Percentiles rank a stretch among this genome's conserved stretches.
Evolutionary conservation across 2,113 vertebrate genomes (phyloP).

Genomic region (Erpornis zantholeuca): DNA sequence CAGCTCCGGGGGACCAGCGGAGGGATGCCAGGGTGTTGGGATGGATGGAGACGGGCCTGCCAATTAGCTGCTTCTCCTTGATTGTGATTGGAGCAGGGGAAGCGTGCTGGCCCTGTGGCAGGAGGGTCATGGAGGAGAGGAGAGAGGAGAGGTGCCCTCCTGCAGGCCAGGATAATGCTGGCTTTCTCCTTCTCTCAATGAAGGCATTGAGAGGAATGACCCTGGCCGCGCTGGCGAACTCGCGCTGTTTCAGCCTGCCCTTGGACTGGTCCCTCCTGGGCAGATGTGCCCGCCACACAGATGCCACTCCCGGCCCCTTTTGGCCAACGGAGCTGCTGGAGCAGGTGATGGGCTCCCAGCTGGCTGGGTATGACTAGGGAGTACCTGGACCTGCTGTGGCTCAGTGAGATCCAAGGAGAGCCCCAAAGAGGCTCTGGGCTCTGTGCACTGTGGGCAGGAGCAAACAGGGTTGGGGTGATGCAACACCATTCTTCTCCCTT

Average conservation of each 20-base stretch:
- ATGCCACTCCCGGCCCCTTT: not conserved
- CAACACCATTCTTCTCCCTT: not conserved
- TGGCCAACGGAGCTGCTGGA: not conserved
- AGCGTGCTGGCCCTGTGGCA: fast-evolving
- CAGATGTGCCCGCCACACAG: not conserved
- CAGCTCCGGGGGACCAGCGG: fast-evolving
- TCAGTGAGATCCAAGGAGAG: not conserved
- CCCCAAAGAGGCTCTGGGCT: not conserved
- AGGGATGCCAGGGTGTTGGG: not conserved
- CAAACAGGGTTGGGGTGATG: not conserved
- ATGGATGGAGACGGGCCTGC: not conserved
- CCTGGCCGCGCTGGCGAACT: fast-evolving
- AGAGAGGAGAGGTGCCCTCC: not conserved
- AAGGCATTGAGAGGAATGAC: not conserved
- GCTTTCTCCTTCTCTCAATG: not conserved
- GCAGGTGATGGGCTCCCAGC: not conserved
- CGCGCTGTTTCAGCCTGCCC: not conserved
- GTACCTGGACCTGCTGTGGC: not conserved
- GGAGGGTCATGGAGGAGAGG: not conserved
- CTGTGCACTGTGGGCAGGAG: fast-evolving
- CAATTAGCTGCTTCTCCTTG: not conserved
- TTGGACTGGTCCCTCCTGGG: not conserved
- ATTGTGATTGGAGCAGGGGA: not conserved
- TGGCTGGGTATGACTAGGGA: not conserved
- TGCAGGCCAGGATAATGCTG: not conserved